Base-by-base conservation (phyloP, 2,888 invertebrate genomes). In the Coleophora deauratella region DNA sequence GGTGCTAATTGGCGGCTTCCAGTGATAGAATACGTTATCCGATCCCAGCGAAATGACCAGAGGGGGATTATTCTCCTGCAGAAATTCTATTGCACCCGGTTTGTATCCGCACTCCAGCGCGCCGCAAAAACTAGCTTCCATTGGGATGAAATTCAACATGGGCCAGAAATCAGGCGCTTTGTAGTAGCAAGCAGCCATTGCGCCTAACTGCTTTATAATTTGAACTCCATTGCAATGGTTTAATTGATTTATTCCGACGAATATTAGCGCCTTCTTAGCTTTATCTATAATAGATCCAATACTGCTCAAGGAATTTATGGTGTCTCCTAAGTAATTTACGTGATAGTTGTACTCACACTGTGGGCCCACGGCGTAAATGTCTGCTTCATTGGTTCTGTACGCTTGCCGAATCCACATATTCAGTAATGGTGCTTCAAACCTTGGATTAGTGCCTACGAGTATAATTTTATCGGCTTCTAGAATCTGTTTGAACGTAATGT, bases 101-200 rank as follows among this genome's bases (percentile, higher is more conserved):
- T 91, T 91, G 84, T 97, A 99, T 15, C 99, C 99, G 41, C 97
- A 86, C 82, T 99, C 99, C 46, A 98, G 85, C 34, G 99, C 99
- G 33, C 96, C 99, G 11, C 94, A 96, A 78, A 95, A 95, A 41
- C 95, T 93, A 1, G 97, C 96, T 57, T 95, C 96, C 62, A 93
- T 91, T 56, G 99, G 97, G 42, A 99, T 81, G 32, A 99, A 88
- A 72, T 99, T 98, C 55, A 99, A 85, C 1, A 97, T 89, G 13
- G 51, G 50, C 72, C 78, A 80, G 31, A 9, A 10, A 10, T 62
- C 50, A 10, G 42, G 27, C 4, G 28, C 30, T 10, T 45, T 55
- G 3, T 64, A 44, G 3, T 64, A 44, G 9, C 35, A 35, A 0
- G 38, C 14, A 14, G 58, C 50, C 21, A 65, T 10, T 32, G 60